Conservation (phyloP, 2,113 vertebrate genomes). For the Tringa solitaria region DNA sequence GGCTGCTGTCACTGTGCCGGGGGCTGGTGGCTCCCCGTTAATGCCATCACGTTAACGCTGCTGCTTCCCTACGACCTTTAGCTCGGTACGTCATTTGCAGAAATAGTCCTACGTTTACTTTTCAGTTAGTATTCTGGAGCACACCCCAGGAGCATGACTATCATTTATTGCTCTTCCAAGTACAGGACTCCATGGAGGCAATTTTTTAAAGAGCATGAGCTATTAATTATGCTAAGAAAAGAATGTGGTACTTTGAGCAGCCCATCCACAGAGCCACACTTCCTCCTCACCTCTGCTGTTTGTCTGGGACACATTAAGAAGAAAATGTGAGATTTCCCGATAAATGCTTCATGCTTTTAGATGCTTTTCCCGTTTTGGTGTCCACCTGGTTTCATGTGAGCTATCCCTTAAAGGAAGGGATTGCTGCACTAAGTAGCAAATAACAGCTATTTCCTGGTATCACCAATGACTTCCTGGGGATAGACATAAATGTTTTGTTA, state of each 20-base stretch:
- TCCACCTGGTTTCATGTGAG: not conserved
- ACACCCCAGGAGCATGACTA: not conserved
- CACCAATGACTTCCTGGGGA: not conserved
- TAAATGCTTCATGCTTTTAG: not conserved
- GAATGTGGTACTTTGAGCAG: not conserved
- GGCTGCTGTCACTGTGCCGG: not conserved
- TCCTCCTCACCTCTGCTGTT: not conserved
- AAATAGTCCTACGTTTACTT: constrained; percentile 52
- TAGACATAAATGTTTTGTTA: not conserved
- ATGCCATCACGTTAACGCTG: constrained; percentile 17
- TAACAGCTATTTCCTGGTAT: not conserved
- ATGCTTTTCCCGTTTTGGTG: not conserved
- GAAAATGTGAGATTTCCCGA: not conserved
- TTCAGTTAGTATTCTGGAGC: constrained; percentile 39
- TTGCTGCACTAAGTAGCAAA: not conserved
- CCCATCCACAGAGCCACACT: not conserved
- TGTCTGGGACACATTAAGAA: not conserved
- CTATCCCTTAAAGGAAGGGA: not conserved
- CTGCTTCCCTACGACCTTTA: constrained; percentile 22
- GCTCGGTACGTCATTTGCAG: constrained; percentile 30
- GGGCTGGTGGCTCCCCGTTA: constrained; percentile 9
- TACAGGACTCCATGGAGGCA: not conserved
- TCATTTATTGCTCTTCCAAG: constrained; percentile 30
- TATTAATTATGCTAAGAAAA: constrained; percentile 17
- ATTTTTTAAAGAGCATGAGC: not conserved